Conservation (phyloP, 2,113 vertebrate genomes). For the Spea multiplicata region DNA sequence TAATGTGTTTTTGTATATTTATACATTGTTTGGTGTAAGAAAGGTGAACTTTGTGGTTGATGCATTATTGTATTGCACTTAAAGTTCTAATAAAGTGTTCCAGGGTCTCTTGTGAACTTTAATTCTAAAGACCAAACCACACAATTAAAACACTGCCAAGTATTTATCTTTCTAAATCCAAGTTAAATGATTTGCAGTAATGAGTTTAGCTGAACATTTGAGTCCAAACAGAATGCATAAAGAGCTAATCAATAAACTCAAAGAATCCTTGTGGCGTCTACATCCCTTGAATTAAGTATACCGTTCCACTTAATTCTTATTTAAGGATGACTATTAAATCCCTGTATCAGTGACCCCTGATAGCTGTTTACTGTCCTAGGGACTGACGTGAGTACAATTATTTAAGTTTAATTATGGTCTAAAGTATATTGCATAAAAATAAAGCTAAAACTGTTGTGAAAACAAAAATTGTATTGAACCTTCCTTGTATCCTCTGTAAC, state of each 20-base stretch:
- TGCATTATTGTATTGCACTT: not conserved
- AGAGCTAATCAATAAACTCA: slow-evolving; percentile 52
- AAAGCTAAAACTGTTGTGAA: not conserved
- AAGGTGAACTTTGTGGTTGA: too few species aligned
- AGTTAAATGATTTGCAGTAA: slow-evolving; percentile 50
- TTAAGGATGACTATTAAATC: slow-evolving; percentile 51
- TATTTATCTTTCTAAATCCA: slow-evolving; percentile 51
- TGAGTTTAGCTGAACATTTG: slow-evolving; percentile 41
- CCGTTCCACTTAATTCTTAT: slow-evolving; percentile 53
- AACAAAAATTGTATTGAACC: not conserved
- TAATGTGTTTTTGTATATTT: too few species aligned
- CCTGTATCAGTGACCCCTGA: slow-evolving; percentile 42
- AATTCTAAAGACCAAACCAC: slow-evolving; percentile 49
- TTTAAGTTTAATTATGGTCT: slow-evolving; percentile 51
- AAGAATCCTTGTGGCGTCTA: slow-evolving; percentile 41
- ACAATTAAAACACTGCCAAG: slow-evolving; percentile 48
- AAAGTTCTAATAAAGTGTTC: slow-evolving; percentile 51
- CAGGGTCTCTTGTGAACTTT: slow-evolving; percentile 52
- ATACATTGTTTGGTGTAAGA: too few species aligned
- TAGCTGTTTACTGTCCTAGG: slow-evolving; percentile 31
- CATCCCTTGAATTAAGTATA: slow-evolving; percentile 51
- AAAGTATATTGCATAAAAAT: slow-evolving; percentile 11
- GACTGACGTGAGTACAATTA: slow-evolving; percentile 51
- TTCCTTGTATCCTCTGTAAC: too few species aligned
- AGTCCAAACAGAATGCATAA: slow-evolving; percentile 49